Conservation (phyloP, 2,888 invertebrate species). For the Sinodicranocentrus sp. region DNA sequence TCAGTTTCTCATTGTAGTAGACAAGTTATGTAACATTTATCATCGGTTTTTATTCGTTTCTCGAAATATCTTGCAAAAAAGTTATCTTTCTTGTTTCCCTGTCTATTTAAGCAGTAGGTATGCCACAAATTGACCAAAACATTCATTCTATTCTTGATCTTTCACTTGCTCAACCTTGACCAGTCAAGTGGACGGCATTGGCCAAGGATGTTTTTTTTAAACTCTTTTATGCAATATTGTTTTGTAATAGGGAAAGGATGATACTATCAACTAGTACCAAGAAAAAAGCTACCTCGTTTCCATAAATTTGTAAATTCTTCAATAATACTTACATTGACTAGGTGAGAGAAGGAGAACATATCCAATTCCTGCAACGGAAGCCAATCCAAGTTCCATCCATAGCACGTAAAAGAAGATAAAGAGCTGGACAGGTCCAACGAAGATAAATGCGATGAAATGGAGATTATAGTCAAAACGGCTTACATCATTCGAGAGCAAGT, state of each 20-base stretch:
- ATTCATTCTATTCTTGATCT: too few species aligned
- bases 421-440: conserved; percentile 57
- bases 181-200: conserved; percentile 78
- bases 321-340: conserved; percentile 57
- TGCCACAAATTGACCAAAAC: too few species aligned
- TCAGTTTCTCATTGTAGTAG: too few species aligned
- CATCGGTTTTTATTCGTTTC: too few species aligned
- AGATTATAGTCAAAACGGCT: conserved; percentile 58
- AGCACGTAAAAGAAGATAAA: conserved; percentile 53
- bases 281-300: too few species aligned
- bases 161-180: conserved; percentile 79
- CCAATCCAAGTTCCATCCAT: conserved; percentile 42
- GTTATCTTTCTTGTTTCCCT: too few species aligned
- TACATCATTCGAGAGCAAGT: conserved; percentile 58
- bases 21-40: too few species aligned
- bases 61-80: too few species aligned
- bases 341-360: conserved; percentile 57
- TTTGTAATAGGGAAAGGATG: too few species aligned
- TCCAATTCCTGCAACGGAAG: conserved; percentile 54
- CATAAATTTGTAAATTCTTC: too few species aligned
- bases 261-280: too few species aligned
- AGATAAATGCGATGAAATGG: conserved; percentile 51
- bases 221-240: neutral
- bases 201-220: conserved; percentile 74
- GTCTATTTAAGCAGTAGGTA: too few species aligned